Base-by-base conservation (phyloP, 2,113 vertebrate genomes). In the Calcarius ornatus region DNA sequence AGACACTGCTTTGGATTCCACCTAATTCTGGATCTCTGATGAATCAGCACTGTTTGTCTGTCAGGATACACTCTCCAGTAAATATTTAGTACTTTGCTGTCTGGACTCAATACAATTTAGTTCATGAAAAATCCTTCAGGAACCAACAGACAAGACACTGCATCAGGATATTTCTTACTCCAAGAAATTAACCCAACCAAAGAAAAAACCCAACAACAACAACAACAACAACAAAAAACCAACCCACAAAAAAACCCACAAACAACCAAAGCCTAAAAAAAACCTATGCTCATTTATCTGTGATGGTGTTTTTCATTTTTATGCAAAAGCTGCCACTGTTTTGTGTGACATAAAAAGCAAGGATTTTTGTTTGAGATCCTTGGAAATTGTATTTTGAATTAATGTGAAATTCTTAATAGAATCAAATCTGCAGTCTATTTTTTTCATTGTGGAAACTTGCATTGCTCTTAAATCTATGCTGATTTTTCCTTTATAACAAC, bases 211-310 rank as follows among this genome's bases (percentile, higher is more conserved):
- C 10, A 56, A 2, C 8, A 68, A 30, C 8, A 38, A 18, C 9
- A n/a, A n/a, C 10, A 56, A 2, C 8, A 68, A 30, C 8, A 38
- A 18, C 9, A n/a, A 35, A 57, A 66, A 47, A 48, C 1, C 2
- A 37, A 3, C 1, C 14, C 11, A 24, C 27, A 20, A 45, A 59
- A 48, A 69, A 11, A 0, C 0, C 13, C 12, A 59, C 37, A 59
- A 68, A 27, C 7, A 63, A 37, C 3, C 7, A 70, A 81, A 56
- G 12, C 57, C 7, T 22, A 38, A 60, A 64, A 64, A 83, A 16
- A 0, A 4, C 2, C 15, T 48, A 11, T 0, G 0, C 6, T 37
- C 23, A 53, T 63, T 50, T 63, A 35, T 75, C 28, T 81, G 7
- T 38, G 66, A 75, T 5, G 18, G 1, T 3, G 2, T 3, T 89